Conservation (phyloP, 2,113 vertebrate species). For the Boleophthalmus pectinirostris region DNA sequence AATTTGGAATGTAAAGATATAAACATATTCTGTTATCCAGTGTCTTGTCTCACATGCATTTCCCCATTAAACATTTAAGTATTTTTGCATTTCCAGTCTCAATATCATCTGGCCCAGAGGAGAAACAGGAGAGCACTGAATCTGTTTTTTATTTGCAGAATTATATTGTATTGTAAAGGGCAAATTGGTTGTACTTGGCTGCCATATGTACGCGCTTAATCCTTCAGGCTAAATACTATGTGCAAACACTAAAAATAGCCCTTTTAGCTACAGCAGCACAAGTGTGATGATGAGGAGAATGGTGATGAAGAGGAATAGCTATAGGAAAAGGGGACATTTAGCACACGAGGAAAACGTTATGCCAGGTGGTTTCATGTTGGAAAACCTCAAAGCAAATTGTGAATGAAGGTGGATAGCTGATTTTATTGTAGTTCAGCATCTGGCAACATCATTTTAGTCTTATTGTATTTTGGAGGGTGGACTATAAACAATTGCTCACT, state of each 20-base stretch:
- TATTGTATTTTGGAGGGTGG: not conserved
- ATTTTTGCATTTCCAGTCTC: too few relatives aligned
- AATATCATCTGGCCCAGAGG: too few relatives aligned
- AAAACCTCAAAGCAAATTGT: not conserved
- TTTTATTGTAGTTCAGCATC: not conserved
- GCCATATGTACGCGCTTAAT: conserved; percentile 48
- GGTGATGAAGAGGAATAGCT: conserved; percentile 16
- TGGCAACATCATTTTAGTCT: not conserved
- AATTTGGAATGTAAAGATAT: too few relatives aligned
- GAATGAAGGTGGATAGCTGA: not conserved
- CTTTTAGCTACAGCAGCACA: conserved; percentile 32
- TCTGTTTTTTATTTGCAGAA: not conserved
- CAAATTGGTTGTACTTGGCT: conserved; percentile 18
- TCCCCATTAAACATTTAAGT: too few relatives aligned
- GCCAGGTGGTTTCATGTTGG: conserved; percentile 3
- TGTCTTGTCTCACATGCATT: too few relatives aligned
- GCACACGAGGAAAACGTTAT: not conserved
- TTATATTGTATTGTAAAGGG: not conserved
- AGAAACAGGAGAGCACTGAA: too few relatives aligned
- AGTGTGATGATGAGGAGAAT: conserved; percentile 18
- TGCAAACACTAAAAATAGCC: conserved; percentile 58
- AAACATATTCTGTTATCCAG: too few relatives aligned
- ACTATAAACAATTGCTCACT: not conserved
- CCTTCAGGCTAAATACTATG: conserved; percentile 44
- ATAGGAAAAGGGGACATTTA: not conserved